A percentile compares a stretch with the other conserved stretches of the same genome.
phyloP scores from a whole-genome alignment of 2,113 vertebrate genomes.

The Anguilla rostrata region DNA sequence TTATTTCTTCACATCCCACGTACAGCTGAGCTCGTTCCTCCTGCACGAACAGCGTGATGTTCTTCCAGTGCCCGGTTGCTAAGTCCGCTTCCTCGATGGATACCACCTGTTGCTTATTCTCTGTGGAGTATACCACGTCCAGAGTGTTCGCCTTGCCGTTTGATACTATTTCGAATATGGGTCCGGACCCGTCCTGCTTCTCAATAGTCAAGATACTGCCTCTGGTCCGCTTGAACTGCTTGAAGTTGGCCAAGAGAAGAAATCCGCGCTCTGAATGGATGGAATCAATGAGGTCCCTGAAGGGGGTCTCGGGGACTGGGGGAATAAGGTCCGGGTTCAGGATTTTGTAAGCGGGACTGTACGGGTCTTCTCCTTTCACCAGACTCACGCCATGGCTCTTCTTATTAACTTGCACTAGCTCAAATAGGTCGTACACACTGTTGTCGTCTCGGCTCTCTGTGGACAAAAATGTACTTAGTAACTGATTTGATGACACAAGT shows the following conservation, averaged over 20 bases:
- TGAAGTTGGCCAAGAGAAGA: conserved; percentile 86
- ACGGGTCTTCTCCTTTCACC: conserved; percentile 84
- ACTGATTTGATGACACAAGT: conserved; percentile 29
- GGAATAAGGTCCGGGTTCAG: conserved; percentile 88
- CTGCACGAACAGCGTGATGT: conserved; percentile 92
- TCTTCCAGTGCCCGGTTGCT: conserved; percentile 90
- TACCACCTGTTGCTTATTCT: conserved; percentile 79
- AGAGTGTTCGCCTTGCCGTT: conserved; percentile 89
- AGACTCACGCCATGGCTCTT: conserved; percentile 79
- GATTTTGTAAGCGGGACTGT: conserved; percentile 91
- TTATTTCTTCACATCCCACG: conserved; percentile 91
- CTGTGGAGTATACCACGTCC: conserved; percentile 82
- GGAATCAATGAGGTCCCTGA: conserved; percentile 90
- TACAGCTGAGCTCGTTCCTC: conserved; percentile 90
- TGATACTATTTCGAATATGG: conserved; percentile 88
- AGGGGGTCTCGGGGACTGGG: conserved; percentile 79
- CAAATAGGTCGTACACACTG: conserved; percentile 91
- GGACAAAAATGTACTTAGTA: conserved; percentile 22
- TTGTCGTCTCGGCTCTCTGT: conserved; percentile 87
- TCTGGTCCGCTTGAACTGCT: conserved; percentile 84
- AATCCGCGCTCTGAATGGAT: conserved; percentile 90
- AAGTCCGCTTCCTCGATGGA: conserved; percentile 88
- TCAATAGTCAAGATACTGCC: conserved; percentile 86
- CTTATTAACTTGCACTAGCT: conserved; percentile 73
- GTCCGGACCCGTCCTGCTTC: conserved; percentile 80